phyloP scores from a whole-genome alignment of 2,888 invertebrate genomes.

The Labia minor region DNA sequence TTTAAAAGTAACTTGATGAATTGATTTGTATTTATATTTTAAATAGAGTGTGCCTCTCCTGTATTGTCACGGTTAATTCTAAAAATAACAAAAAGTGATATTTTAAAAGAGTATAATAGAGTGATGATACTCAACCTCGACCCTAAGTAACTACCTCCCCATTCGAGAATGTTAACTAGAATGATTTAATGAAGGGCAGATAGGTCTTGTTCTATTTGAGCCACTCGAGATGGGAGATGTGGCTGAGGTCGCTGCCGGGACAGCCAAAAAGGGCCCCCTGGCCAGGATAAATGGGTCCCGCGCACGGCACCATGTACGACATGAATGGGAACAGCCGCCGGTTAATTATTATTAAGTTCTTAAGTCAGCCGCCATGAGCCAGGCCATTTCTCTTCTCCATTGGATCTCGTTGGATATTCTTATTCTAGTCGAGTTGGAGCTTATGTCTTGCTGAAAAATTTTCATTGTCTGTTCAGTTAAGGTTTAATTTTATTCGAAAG shows the following conservation, averaged over 20 bases:
- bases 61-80: too few relatives aligned
- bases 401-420: too few relatives aligned
- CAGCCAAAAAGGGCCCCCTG: background rate
- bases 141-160: too few relatives aligned
- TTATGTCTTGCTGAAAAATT: background rate
- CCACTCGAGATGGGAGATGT: too few relatives aligned
- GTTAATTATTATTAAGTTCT: slow-evolving; percentile 13
- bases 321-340: slow-evolving; percentile 13
- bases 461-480: background rate
- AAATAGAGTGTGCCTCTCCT: too few relatives aligned
- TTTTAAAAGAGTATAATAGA: too few relatives aligned
- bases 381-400: background rate
- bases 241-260: background rate
- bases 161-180: background rate
- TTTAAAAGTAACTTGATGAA: too few relatives aligned
- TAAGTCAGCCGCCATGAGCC: slow-evolving; percentile 7
- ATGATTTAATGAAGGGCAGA: background rate
- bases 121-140: too few relatives aligned
- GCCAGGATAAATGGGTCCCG: background rate
- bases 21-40: too few relatives aligned
- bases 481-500: slow-evolving; percentile 2
- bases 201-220: background rate
- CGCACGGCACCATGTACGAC: slow-evolving; percentile 7
- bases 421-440: background rate
- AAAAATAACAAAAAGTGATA: too few relatives aligned